Base-by-base conservation (phyloP, 2,113 vertebrate species). In the Phyllopteryx taeniolatus region DNA sequence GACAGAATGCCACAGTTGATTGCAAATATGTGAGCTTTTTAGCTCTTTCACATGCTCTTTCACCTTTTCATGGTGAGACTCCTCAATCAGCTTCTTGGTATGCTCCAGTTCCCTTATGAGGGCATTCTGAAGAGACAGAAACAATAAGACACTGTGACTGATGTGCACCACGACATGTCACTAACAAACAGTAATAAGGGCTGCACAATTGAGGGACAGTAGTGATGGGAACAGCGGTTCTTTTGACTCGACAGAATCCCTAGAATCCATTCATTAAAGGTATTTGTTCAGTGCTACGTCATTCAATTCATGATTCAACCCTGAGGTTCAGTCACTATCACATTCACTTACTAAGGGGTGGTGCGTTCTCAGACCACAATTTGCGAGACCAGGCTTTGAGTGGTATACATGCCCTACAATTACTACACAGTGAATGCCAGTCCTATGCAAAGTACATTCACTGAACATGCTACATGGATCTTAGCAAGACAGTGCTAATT, bases 31-130 rank as follows among this genome's bases (percentile, higher is more conserved):
- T 33, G 0, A 54, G 0, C 9, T 22, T 1, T 14, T 31, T 0
- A 20, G 27, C 27, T 15, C 27, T 67, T 47, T 53, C 19, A 13
- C 20, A 43, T 8, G 27, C 27, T 19, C 19, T 5, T 59, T 63
- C 82, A 99, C 98, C 94, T 99, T 99, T 73, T 99, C 97, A 19
- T 96, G 95, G 13, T 99, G 98, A 22, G 95, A 92, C 69, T 98
- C 98, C 61, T 99, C 96, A 11, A 99, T 91, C 66, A 97, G 88
- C 77, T 99, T 98, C 85, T 98, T 99, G 7, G 94, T 92, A 82
- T 91, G 94, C 65, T 98, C 98, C 78, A 99, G 93, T 83, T 99
- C 98, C 74, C 94, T 91, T 67, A 99, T 86, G 19, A 99, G 94
- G 47, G 95, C 86, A 71, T 99, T 98, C 96, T 99, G 83, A 35